A percentile compares a stretch with the other conserved stretches of the same genome.
Evolutionary conservation across 2,888 invertebrate genomes (phyloP).

Genomic region (Habrosyne pyritoides): DNA sequence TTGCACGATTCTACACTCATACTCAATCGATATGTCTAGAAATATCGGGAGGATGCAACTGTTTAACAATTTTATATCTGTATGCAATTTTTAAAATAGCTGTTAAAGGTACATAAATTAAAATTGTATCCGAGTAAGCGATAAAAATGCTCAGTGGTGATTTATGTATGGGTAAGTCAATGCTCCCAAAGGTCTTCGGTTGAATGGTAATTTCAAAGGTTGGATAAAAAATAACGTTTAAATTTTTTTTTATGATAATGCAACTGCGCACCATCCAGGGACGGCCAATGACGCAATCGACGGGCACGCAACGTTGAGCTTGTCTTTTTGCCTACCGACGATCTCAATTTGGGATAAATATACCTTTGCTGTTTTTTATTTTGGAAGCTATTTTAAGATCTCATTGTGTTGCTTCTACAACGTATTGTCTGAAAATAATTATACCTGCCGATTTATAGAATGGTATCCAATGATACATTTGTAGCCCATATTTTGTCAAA

Average conservation of each 20-base stretch:
- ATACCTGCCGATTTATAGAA: no score
- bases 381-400: background rate
- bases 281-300: background rate
- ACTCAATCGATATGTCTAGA: background rate
- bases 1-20: conserved; percentile 12
- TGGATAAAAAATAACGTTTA: conserved; percentile 16
- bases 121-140: background rate
- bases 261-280: conserved; percentile 1
- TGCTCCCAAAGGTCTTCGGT: conserved; percentile 7
- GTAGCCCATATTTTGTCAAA: no score
- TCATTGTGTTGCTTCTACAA: background rate
- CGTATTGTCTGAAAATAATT: no score
- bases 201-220: conserved; percentile 14
- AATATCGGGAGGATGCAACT: conserved; percentile 1
- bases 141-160: background rate
- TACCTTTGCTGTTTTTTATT: conserved; percentile 1
- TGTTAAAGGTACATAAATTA: background rate
- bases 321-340: background rate
- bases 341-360: background rate
- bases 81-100: background rate
- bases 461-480: no score
- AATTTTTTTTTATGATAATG: conserved; percentile 9
- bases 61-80: background rate
- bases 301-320: background rate
- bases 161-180: conserved; percentile 4